Evolutionary conservation across 2,113 vertebrate genomes (phyloP).

Genomic region (Eulemur rufifrons): DNA sequence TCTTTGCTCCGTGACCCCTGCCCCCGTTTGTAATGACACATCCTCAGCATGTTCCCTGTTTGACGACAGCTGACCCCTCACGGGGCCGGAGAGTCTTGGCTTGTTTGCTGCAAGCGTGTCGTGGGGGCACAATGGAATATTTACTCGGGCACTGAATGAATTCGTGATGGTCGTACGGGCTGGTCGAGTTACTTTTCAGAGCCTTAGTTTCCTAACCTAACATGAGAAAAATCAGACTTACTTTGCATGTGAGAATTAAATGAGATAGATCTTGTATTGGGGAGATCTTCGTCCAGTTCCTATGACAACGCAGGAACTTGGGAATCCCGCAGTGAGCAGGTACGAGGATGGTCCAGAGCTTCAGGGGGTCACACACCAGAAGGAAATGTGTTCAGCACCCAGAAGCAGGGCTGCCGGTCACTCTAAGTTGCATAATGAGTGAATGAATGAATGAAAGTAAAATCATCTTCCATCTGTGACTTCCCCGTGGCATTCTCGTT

Average conservation of each 20-base stretch:
- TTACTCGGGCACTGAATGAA: neutral
- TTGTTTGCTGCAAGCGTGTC: accelerated
- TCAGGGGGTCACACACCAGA: accelerated
- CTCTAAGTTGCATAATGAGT: neutral
- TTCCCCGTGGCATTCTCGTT: accelerated
- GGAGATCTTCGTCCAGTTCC: neutral
- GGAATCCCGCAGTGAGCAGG: neutral
- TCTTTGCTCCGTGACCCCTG: neutral
- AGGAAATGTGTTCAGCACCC: neutral
- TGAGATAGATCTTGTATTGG: neutral
- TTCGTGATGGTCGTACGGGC: accelerated
- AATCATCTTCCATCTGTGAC: too few relatives aligned
- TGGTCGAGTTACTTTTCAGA: neutral
- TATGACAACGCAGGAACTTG: accelerated
- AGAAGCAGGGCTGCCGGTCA: accelerated
- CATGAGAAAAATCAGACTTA: neutral
- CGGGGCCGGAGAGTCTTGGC: neutral
- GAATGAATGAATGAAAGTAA: neutral
- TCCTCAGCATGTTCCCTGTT: accelerated
- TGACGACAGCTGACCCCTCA: neutral
- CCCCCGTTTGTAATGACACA: accelerated
- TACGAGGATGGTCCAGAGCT: neutral
- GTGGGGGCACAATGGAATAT: accelerated
- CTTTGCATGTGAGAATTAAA: neutral
- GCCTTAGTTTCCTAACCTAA: neutral